phyloP scores from a whole-genome alignment of 2,888 invertebrate species.

The Acrobasis repandana region DNA sequence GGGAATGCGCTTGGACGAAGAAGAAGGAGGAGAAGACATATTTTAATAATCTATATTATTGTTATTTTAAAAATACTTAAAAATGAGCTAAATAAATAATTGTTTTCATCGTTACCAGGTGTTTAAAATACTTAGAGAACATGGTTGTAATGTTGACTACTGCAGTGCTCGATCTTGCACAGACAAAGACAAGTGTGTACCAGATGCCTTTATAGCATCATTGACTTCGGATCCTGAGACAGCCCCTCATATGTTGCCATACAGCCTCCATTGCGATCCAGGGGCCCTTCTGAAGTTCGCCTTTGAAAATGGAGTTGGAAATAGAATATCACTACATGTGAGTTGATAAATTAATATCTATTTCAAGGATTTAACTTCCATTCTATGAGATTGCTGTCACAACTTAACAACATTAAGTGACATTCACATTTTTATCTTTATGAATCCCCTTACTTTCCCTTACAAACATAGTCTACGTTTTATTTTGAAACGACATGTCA shows the following conservation, averaged over 20 bases:
- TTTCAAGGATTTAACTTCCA: too few species aligned
- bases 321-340: conserved; percentile 55
- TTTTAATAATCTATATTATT: too few species aligned
- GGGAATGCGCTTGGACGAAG: too few species aligned
- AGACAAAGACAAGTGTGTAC: conserved; percentile 44
- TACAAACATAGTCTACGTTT: too few species aligned
- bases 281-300: conserved; percentile 54
- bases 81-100: background rate
- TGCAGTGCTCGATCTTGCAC: conserved; percentile 43
- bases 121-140: conserved; percentile 62
- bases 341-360: conserved; percentile 35
- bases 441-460: too few species aligned
- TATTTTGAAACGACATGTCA: too few species aligned
- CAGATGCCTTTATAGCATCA: conserved; percentile 70
- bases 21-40: too few species aligned
- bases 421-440: too few species aligned
- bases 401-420: too few species aligned
- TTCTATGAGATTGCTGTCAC: too few species aligned
- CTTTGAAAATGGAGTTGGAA: conserved; percentile 45
- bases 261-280: conserved; percentile 69
- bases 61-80: too few species aligned
- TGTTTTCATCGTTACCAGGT: conserved; percentile 50
- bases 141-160: conserved; percentile 73
- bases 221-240: conserved; percentile 58
- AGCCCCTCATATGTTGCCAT: conserved; percentile 57